Conservation (phyloP, 2,888 invertebrate species). For the Dermolepida albohirtum region DNA sequence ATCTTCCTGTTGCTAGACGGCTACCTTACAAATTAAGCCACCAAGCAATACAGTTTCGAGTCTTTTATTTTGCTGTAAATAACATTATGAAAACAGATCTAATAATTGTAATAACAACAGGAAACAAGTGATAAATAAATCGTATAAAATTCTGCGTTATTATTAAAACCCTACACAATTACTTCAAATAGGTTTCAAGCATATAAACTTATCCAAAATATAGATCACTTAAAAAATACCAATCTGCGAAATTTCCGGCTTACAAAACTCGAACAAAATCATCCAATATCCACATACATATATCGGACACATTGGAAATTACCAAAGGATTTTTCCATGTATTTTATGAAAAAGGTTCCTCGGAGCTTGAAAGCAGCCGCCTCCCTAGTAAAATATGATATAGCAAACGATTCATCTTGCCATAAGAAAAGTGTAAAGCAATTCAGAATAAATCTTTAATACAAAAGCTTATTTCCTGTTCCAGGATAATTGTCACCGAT, state of each 20-base stretch:
- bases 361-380: constrained; percentile 3
- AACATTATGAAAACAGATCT: too few relatives aligned
- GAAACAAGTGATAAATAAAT: too few relatives aligned
- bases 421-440: constrained; percentile 23
- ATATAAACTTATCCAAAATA: constrained; percentile 4
- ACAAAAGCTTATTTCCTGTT: constrained; percentile 20
- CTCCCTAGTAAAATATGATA: constrained; percentile 31
- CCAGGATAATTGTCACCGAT: constrained; percentile 25
- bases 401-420: constrained; percentile 31
- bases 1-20: too few relatives aligned
- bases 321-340: constrained; percentile 25
- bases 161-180: too few relatives aligned
- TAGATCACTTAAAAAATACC: constrained; percentile 30
- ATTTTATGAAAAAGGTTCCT: constrained; percentile 30
- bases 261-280: constrained; percentile 17
- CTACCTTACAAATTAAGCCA: too few relatives aligned
- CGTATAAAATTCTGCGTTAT: too few relatives aligned
- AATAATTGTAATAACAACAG: too few relatives aligned
- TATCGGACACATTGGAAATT: constrained; percentile 37
- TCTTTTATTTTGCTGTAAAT: too few relatives aligned
- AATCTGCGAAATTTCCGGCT: constrained; percentile 33
- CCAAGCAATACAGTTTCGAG: too few relatives aligned
- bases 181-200: too few relatives aligned
- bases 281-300: constrained; percentile 32
- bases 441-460: constrained; percentile 23